Conservation (phyloP, 1,140 invertebrate genomes). For the Trichoplusia ni region DNA sequence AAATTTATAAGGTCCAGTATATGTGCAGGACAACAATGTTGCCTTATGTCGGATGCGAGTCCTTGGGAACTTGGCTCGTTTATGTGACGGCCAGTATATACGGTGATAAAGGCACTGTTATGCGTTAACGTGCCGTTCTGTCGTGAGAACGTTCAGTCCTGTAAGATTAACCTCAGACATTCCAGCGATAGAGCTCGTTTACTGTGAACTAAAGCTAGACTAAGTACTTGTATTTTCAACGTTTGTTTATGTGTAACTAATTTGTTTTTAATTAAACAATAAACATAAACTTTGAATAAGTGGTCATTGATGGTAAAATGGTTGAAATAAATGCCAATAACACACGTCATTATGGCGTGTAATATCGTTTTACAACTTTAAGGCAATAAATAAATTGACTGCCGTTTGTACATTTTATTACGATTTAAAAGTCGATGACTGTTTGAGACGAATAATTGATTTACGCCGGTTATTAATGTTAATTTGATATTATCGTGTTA, state of each 20-base stretch:
- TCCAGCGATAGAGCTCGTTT: background rate
- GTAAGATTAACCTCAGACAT: background rate
- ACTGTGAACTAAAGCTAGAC: slow-evolving; percentile 3
- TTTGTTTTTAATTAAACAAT: slow-evolving; percentile 69
- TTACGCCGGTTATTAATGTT: slow-evolving; percentile 75
- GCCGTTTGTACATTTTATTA: slow-evolving; percentile 80
- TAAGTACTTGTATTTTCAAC: slow-evolving; percentile 6
- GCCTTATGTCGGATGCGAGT: slow-evolving; percentile 1
- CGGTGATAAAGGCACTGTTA: slow-evolving; percentile 10
- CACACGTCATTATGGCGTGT: slow-evolving; percentile 78
- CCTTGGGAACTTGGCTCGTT: slow-evolving; percentile 41
- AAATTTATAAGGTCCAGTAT: slow-evolving; percentile 65
- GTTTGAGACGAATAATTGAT: slow-evolving; percentile 79
- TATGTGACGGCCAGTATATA: slow-evolving; percentile 35
- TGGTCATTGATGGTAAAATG: slow-evolving; percentile 73
- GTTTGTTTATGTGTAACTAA: slow-evolving; percentile 49
- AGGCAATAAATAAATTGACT: slow-evolving; percentile 80
- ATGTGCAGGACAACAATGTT: slow-evolving; percentile 62
- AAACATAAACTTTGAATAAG: slow-evolving; percentile 66
- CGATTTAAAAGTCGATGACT: slow-evolving; percentile 80
- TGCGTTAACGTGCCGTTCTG: background rate
- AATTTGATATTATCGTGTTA: slow-evolving; percentile 71
- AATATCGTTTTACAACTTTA: slow-evolving; percentile 80
- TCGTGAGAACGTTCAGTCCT: slow-evolving; percentile 36
- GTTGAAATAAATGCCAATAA: slow-evolving; percentile 77